Evolutionary conservation across 2,888 invertebrate species (phyloP), one percentile per base, ranked within the genome.

Genomic region (Pseudococcus viburni): DNA sequence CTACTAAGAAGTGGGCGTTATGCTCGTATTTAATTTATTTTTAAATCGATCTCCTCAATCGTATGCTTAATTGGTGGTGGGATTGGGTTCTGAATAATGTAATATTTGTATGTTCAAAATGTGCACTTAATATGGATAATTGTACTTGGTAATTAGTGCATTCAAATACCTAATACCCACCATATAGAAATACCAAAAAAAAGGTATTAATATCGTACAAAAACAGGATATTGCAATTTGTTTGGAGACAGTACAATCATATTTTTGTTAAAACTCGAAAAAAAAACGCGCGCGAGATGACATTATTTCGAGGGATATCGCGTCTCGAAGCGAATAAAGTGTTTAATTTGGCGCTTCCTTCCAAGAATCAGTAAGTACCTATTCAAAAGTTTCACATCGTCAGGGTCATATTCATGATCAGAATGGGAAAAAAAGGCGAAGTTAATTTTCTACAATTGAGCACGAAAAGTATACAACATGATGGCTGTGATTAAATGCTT

Each of bases 371-470:
- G 80, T 26, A 12, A 83, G 73, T 73, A 73, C 15, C 73, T 73
- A 80, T 80, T 80, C 80, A 83, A 83, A 83, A 83, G 42, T 83
- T 83, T 83, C 80, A 83, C 46, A 83, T 83, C 80, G 73, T 46
- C 80, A 83, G 80, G 80, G 80, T 83, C 80, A 83, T 83, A 83
- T 83, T 83, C 80, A 83, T 83, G 46, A 83, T 46, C 33, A 19
- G 12, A 46, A 83, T 83, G 80, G 17, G 46, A 46, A 83, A 46
- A 83, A 83, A 83, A 83, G 80, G 42, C 46, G 80, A 83, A 83
- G 80, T 46, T 83, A 83, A 83, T 83, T 83, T 83, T 83, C 46
- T 83, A 83, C 80, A 83, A 83, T 83, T 83, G 80, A 46, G 19
- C 33, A 83, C 80, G 80, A 83, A 83, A 83, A 83, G 80, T 46